Conservation (phyloP, 2,113 vertebrate genomes). For the Xenus cinereus region DNA sequence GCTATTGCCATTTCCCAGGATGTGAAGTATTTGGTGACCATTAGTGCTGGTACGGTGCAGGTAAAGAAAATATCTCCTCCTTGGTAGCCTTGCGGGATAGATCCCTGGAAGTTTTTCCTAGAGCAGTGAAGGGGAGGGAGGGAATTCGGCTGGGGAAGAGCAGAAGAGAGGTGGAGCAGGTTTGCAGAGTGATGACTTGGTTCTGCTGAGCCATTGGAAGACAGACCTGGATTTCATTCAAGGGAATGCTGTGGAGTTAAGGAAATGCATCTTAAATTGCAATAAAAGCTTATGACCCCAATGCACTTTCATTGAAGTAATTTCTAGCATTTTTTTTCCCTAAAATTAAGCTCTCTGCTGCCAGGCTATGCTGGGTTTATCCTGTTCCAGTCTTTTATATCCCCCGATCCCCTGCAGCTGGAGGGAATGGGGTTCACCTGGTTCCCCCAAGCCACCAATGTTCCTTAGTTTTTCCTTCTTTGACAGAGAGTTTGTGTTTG, state of each 20-base stretch:
- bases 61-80: constrained; percentile 57
- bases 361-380: neutral
- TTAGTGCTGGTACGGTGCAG: constrained; percentile 81
- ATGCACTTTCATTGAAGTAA: neutral
- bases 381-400: neutral
- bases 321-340: neutral
- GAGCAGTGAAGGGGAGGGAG: neutral
- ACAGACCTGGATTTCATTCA: neutral
- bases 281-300: neutral
- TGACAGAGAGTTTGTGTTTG: constrained; percentile 84
- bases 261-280: neutral
- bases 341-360: neutral
- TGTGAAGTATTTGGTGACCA: constrained; percentile 82
- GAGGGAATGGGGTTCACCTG: neutral
- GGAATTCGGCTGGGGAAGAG: neutral
- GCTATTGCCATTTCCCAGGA: constrained; percentile 82
- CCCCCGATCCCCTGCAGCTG: neutral
- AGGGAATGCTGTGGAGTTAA: neutral
- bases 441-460: neutral
- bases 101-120: neutral
- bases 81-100: accelerated
- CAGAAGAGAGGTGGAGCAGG: accelerated
- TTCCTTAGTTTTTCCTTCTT: neutral
- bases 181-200: neutral
- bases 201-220: neutral